phyloP scores from a whole-genome alignment of 2,888 invertebrate species.

The Scaptomyza tumidula region DNA sequence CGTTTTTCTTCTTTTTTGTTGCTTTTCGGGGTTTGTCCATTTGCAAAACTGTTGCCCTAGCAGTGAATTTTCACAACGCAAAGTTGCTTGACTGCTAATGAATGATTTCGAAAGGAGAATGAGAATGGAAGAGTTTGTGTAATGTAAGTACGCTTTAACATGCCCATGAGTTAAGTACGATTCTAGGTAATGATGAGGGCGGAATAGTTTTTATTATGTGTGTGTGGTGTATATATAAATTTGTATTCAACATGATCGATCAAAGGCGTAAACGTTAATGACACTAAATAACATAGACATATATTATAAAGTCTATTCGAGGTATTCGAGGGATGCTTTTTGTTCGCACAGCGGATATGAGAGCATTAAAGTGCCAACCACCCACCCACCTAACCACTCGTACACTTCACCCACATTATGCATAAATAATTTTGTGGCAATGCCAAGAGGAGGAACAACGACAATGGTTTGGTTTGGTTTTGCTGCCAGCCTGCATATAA shows the following conservation, averaged over 20 bases:
- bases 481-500: conserved; percentile 51
- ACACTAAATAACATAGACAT: conserved; percentile 19
- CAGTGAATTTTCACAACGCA: background rate
- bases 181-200: conserved; percentile 32
- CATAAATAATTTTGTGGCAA: conserved; percentile 71
- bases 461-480: conserved; percentile 51
- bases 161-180: conserved; percentile 11
- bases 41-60: conserved; percentile 13
- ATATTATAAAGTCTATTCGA: conserved; percentile 2
- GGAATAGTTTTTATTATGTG: conserved; percentile 15
- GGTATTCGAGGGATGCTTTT: conserved; percentile 16
- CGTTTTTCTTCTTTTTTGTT: background rate
- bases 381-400: conserved; percentile 3
- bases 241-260: conserved; percentile 49
- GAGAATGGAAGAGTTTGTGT: background rate
- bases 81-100: conserved; percentile 20
- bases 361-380: conserved; percentile 31
- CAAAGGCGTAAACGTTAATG: conserved; percentile 57
- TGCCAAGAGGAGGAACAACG: conserved; percentile 39
- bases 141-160: background rate
- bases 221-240: background rate
- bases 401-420: conserved; percentile 61
- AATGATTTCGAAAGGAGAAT: background rate
- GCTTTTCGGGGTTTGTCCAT: background rate
- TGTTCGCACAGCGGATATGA: conserved; percentile 27